These are phyloP conservation scores for Chaetura pelagica DNA, from an alignment of 2,113 vertebrate genomes.

Conservation along the genomic window DNA sequence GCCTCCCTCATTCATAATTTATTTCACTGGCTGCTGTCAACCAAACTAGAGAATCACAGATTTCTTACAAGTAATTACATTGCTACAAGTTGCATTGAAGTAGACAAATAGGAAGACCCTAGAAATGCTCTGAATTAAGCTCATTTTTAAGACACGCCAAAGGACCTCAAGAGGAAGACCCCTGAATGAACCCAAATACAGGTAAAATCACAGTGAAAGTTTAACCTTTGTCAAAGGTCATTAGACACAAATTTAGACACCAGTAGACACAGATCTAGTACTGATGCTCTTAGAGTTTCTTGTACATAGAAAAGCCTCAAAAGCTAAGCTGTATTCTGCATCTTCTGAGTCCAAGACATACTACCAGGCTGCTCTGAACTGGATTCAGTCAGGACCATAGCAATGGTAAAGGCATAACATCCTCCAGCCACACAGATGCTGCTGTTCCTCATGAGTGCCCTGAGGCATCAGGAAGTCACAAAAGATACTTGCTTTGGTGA, in stretches of 20 bases:
- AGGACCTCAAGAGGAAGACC: not conserved
- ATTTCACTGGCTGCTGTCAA: slow-evolving; percentile 25
- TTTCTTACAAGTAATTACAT: slow-evolving; percentile 19
- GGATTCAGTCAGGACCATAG: not conserved
- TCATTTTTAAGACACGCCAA: not conserved
- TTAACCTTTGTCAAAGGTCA: not conserved
- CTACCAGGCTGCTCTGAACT: not conserved
- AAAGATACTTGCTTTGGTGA: not conserved
- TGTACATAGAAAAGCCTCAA: not conserved
- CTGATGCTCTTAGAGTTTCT: not conserved
- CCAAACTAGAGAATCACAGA: not conserved
- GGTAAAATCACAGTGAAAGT: not conserved
- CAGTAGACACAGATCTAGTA: not conserved
- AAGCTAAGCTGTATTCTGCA: not conserved
- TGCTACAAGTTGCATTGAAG: not conserved
- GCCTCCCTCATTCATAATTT: slow-evolving; percentile 34
- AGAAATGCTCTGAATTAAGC: not conserved
- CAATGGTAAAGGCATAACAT: not conserved
- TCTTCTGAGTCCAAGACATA: not conserved
- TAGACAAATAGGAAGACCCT: not conserved
- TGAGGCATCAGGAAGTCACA: not conserved
- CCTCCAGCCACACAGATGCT: not conserved
- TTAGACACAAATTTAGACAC: not conserved
- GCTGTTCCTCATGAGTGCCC: not conserved
- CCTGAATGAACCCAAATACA: not conserved